These are phyloP conservation scores for Abscondita cerata DNA, from an alignment of 2,888 invertebrate species.

Conservation along the genomic window DNA sequence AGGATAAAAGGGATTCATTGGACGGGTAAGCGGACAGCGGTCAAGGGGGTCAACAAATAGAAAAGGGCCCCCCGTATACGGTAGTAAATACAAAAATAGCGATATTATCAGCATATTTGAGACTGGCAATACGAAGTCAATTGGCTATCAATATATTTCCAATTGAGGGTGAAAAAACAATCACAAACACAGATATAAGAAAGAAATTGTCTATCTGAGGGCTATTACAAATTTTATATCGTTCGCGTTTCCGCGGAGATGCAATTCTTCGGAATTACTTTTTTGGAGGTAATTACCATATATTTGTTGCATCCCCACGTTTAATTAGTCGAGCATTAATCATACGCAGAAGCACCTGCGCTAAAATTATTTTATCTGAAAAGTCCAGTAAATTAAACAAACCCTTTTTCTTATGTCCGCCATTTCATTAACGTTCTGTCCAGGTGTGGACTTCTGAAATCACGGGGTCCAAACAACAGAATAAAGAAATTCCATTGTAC, in stretches of 20 bases:
- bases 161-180: slow-evolving; percentile 38
- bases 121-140: slow-evolving; percentile 28
- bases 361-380: slow-evolving; percentile 7
- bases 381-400: slow-evolving; percentile 47
- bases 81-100: neutral
- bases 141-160: slow-evolving; percentile 30
- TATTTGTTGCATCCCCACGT: neutral
- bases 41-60: slow-evolving; percentile 18
- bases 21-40: slow-evolving; percentile 27
- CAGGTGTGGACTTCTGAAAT: slow-evolving; percentile 43
- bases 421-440: slow-evolving; percentile 41
- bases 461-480: slow-evolving; percentile 38
- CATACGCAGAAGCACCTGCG: slow-evolving; percentile 6
- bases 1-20: slow-evolving; percentile 30
- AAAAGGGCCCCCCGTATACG: neutral
- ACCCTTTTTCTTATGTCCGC: slow-evolving; percentile 41
- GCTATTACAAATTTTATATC: slow-evolving; percentile 39
- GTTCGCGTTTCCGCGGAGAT: neutral
- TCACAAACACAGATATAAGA: slow-evolving; percentile 40
- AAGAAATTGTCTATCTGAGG: slow-evolving; percentile 40
- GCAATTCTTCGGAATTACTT: too few relatives aligned
- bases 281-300: neutral
- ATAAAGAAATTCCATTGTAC: slow-evolving; percentile 40
- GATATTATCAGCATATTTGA: slow-evolving; percentile 28
- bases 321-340: slow-evolving; percentile 13